These are phyloP conservation scores for Tetramorium alpestre DNA, from an alignment of 1,140 invertebrate species.

Conservation along the genomic window DNA sequence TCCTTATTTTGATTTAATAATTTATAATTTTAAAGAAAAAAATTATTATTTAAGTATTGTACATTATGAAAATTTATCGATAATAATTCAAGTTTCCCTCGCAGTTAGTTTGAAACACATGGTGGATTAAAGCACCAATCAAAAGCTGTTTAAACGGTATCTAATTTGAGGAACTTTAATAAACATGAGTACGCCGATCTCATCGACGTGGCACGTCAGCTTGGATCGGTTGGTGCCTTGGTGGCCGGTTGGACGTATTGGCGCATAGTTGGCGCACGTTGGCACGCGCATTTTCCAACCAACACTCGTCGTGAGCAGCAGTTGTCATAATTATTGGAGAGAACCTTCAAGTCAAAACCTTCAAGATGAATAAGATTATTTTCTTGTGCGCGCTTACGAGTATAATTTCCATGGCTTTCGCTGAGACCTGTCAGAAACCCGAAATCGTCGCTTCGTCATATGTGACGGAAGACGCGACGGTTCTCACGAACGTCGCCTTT, in stretches of 20 bases:
- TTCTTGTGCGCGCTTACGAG: conserved; percentile 21
- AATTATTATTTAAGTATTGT: too few species aligned
- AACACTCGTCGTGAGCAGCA: too few species aligned
- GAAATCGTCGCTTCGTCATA: conserved; percentile 90
- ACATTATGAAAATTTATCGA: too few species aligned
- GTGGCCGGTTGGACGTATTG: conserved; percentile 3
- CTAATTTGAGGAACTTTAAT: neutral
- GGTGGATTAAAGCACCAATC: too few species aligned
- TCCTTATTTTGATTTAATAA: too few species aligned
- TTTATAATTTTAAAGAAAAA: too few species aligned
- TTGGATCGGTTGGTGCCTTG: neutral
- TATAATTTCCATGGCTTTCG: conserved; percentile 45
- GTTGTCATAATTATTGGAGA: neutral
- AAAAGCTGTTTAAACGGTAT: too few species aligned
- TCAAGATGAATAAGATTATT: conserved; percentile 27
- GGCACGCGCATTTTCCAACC: neutral
- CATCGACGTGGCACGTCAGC: conserved; percentile 25
- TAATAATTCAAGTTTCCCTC: too few species aligned
- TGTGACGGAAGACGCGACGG: conserved; percentile 96
- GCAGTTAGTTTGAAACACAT: too few species aligned
- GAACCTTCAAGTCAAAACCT: neutral
- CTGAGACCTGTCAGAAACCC: conserved; percentile 87
- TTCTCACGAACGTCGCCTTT: conserved; percentile 93
- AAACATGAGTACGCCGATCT: conserved; percentile 20
- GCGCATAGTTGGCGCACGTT: neutral